Percentiles rank a stretch among this genome's conserved stretches.
phyloP scores from a whole-genome alignment of 2,113 vertebrate species.

The Vulpes vulpes region DNA sequence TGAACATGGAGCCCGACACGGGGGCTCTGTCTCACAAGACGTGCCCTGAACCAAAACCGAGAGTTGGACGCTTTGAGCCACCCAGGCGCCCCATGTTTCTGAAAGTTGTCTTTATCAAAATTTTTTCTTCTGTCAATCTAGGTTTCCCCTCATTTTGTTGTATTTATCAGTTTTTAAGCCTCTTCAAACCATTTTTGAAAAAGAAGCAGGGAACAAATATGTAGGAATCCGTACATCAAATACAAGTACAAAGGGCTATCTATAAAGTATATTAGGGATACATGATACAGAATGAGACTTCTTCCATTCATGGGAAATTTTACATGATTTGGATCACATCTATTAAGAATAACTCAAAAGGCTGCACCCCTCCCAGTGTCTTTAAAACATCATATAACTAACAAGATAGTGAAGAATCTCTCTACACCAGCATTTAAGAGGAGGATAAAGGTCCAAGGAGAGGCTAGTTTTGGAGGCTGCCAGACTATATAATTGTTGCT shows the following conservation, averaged over 20 bases:
- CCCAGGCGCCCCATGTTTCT: not conserved
- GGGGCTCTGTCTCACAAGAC: not conserved
- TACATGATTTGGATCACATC: not conserved
- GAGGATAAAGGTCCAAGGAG: not conserved
- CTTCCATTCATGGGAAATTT: not conserved
- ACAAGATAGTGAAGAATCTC: not conserved
- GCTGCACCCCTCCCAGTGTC: not conserved
- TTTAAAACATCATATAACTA: not conserved
- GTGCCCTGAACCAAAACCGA: not conserved
- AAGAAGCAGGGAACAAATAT: not conserved
- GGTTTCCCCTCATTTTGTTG: not conserved
- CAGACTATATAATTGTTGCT: not conserved
- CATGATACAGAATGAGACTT: not conserved
- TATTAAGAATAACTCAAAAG: not conserved
- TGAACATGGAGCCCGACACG: not conserved
- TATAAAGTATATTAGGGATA: not conserved
- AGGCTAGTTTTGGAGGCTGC: not conserved
- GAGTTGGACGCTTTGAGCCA: not conserved
- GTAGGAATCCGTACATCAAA: not conserved
- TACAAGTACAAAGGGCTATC: not conserved
- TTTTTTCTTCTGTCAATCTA: not conserved
- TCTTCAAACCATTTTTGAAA: not conserved
- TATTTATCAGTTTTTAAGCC: slow-evolving; percentile 33
- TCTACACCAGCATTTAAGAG: not conserved
- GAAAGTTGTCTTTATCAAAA: not conserved